Evolutionary conservation across 2,797 vertebrate genomes (phyloP).

Genomic region (Arremon aurantiirostris): DNA sequence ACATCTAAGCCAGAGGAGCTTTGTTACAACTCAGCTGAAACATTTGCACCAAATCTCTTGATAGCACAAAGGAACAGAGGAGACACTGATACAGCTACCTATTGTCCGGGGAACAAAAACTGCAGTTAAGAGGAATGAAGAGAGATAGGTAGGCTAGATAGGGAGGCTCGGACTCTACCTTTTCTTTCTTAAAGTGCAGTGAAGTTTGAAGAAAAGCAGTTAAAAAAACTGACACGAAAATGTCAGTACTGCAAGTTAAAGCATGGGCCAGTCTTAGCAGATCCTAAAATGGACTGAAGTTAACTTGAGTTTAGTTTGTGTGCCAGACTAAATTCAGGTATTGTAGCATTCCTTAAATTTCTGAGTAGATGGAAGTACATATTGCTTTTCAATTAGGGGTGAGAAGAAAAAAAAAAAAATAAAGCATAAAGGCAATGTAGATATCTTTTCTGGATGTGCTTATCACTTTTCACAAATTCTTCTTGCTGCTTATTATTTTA

Average conservation of each 20-base stretch:
- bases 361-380: background rate
- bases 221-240: background rate
- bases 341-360: conserved; percentile 51
- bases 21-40: background rate
- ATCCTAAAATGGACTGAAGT: background rate
- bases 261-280: background rate
- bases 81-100: background rate
- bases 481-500: background rate
- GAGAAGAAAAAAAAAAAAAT: background rate
- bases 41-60: background rate
- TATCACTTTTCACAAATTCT: background rate
- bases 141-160: background rate
- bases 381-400: background rate
- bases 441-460: background rate
- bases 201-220: background rate
- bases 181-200: background rate
- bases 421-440: background rate
- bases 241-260: background rate
- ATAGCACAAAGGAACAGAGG: background rate
- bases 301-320: background rate
- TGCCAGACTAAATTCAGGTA: conserved; percentile 27
- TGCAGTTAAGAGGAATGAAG: background rate
- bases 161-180: background rate
- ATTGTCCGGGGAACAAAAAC: background rate
- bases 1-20: background rate